Conservation (phyloP, 2,113 vertebrate species). For the Nanger granti region DNA sequence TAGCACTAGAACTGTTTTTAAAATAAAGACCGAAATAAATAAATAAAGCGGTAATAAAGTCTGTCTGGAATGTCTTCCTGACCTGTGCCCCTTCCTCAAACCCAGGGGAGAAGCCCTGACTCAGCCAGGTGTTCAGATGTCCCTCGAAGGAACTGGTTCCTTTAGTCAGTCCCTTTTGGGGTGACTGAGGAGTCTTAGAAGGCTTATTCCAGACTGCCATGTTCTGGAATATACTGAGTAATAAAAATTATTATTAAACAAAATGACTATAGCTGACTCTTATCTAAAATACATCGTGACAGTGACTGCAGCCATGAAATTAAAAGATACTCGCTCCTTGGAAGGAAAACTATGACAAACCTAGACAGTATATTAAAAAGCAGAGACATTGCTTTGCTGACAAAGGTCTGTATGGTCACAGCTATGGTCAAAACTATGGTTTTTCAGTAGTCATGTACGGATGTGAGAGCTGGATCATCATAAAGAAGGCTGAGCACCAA, state of each 20-base stretch:
- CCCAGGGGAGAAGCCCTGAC: neutral
- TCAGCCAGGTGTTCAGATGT: neutral
- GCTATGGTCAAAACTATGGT: neutral
- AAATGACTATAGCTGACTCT: neutral
- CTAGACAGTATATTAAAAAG: neutral
- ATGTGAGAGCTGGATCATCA: neutral
- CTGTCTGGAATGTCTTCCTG: neutral
- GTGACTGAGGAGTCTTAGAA: neutral
- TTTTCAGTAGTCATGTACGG: neutral
- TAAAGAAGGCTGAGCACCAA: neutral
- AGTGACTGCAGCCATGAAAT: neutral
- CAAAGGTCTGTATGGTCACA: neutral
- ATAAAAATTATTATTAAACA: neutral
- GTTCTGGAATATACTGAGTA: neutral
- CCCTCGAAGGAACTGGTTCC: neutral
- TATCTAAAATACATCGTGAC: neutral
- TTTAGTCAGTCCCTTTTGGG: neutral
- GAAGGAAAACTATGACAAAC: neutral
- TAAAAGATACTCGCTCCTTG: neutral
- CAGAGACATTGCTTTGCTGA: neutral
- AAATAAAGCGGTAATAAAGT: rapidly evolving
- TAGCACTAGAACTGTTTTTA: neutral
- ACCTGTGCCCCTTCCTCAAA: neutral
- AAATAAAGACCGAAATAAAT: neutral
- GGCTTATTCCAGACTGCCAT: neutral